Evolutionary conservation across 2,888 invertebrate genomes (phyloP), one percentile per base, ranked within the genome.

Genomic region (Ernsta delagoae): DNA sequence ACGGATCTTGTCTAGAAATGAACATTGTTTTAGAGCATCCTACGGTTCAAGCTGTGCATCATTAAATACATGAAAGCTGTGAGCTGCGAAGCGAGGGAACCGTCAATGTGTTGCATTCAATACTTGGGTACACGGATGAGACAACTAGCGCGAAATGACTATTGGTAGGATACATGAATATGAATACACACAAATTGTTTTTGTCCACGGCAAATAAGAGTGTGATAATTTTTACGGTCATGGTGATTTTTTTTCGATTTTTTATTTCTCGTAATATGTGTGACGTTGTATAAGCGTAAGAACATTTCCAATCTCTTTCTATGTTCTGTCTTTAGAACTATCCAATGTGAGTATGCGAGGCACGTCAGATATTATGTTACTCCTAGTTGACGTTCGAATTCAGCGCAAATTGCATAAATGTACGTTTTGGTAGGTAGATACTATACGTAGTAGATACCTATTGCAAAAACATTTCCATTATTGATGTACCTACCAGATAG

Each of bases 1-100:
- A 83, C 83, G 81, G 80, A 79, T 86, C 85, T 83, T 57, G 41
- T 45, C 34, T 48, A 57, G 45, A 62, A 61, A 60, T 60, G 57
- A 57, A 72, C 67, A 73, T 71, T 70, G 72, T 69, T 71, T 67
- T 70, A 59, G 60, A 70, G 65, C 57, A 36, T 57, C 54, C 39
- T 67, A 65, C 43, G 45, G 70, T 59, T 63, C 53, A 68, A 43
- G 54, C 48, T 61, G 8, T 59, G 48, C 59, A 65, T 59, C 59
- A 65, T 59, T 65, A 39, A 65, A 65, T 50, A 59, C 59, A 16
- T 50, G 62, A 34, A 62, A 65, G 39, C 39, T 63, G 63, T 41
- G 41, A 41, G 41, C 41, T 41, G 41, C 53, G n/a, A 41, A 50
- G 48, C 16, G 39, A 59, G 50, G 12, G 7, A 48, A 31, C 59